Percentiles rank a stretch among this genome's conserved stretches.
Conservation (phyloP, 92 coral and sea anemone genomes). For the Phymanthus crucifer region DNA sequence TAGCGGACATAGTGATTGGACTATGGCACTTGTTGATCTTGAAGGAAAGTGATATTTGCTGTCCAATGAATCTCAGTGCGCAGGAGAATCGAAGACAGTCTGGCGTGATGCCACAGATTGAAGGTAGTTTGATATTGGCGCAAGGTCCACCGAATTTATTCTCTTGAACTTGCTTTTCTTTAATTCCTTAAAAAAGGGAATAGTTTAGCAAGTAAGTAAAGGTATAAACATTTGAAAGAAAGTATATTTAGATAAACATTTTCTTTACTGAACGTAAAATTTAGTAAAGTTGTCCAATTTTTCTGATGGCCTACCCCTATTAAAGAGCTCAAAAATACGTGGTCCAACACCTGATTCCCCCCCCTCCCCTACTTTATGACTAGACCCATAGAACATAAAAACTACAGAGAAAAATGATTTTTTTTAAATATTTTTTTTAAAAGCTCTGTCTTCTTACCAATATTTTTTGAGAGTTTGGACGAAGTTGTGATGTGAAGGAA, state of each 20-base stretch:
- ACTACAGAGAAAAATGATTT: too few relatives aligned
- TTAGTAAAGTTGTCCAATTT: too few relatives aligned
- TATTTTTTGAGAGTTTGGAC: neutral
- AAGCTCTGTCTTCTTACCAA: conserved; percentile 20
- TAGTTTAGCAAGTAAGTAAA: neutral
- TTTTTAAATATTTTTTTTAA: too few relatives aligned
- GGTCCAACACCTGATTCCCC: too few relatives aligned
- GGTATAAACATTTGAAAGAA: neutral
- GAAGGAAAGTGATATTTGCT: conserved; percentile 30
- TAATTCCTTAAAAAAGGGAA: neutral
- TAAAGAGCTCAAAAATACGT: too few relatives aligned
- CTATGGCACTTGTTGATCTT: conserved; percentile 49
- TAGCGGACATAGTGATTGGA: conserved; percentile 42
- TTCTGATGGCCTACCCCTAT: too few relatives aligned
- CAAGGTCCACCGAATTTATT: conserved; percentile 10
- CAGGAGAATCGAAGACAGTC: conserved; percentile 44
- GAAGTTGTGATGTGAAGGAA: conserved; percentile 11
- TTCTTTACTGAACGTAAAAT: too few relatives aligned
- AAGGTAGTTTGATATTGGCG: conserved; percentile 29
- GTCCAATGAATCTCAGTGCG: conserved; percentile 35
- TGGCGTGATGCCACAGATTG: conserved; percentile 41
- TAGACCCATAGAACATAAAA: too few relatives aligned
- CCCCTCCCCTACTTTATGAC: too few relatives aligned
- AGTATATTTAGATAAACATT: too few relatives aligned
- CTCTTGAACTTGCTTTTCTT: neutral